Conservation (phyloP, 2,888 invertebrate species). For the Drosophila nigricruria region DNA sequence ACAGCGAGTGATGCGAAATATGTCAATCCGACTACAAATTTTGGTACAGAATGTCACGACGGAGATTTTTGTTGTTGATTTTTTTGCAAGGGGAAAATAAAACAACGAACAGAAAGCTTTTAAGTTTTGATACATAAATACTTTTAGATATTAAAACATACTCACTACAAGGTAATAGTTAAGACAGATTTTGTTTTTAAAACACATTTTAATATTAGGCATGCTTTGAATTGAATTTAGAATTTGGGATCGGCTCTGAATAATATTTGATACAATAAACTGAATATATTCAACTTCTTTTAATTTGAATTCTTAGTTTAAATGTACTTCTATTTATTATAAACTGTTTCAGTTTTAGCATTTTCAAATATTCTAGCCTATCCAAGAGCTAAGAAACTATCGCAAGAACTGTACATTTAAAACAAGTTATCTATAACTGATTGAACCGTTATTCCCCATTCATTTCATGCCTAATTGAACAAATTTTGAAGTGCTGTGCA, state of each 20-base stretch:
- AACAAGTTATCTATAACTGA: not conserved
- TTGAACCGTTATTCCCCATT: constrained; percentile 12
- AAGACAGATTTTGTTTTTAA: not conserved
- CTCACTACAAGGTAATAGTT: not conserved
- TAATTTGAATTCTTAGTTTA: not conserved
- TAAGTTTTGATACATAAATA: constrained; percentile 5
- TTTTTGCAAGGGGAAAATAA: not conserved
- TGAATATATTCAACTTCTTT: not conserved
- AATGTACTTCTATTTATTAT: not conserved
- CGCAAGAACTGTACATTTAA: not conserved
- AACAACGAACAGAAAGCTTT: constrained; percentile 13
- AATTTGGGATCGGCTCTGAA: not conserved
- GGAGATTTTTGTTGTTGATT: not conserved
- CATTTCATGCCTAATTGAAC: constrained; percentile 24
- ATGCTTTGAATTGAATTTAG: constrained; percentile 18
- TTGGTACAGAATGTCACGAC: not conserved
- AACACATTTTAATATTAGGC: constrained; percentile 6
- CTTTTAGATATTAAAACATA: not conserved
- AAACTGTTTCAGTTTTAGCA: no score
- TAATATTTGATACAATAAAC: not conserved
- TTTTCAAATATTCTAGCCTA: not conserved
- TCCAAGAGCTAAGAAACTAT: not conserved
- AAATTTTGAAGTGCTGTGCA: constrained; percentile 8
- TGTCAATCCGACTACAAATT: constrained; percentile 78
- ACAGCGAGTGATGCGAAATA: constrained; percentile 84